Conservation (phyloP, 2,888 invertebrate genomes). For the Mantis religiosa region DNA sequence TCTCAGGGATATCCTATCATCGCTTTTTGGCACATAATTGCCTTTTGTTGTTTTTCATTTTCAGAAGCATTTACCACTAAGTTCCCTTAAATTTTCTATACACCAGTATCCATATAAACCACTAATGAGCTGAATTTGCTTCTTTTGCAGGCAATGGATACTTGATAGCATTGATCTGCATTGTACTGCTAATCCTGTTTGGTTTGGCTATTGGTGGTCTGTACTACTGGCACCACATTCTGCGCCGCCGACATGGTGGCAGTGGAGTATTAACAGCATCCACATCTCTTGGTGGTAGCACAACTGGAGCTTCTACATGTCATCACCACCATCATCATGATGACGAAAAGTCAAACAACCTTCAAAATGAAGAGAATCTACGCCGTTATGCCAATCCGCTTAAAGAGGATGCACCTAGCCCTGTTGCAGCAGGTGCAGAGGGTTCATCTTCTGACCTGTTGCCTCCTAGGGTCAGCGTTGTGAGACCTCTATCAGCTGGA, state of each 20-base stretch:
- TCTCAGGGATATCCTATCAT: too few species aligned
- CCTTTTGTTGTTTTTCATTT: too few species aligned
- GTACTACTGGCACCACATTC: constrained; percentile 52
- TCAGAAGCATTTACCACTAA: too few species aligned
- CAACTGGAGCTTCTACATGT: neutral
- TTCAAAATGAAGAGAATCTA: constrained; percentile 87
- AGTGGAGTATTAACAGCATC: constrained; percentile 16
- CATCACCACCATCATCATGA: constrained; percentile 50
- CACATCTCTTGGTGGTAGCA: constrained; percentile 13
- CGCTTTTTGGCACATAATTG: too few species aligned
- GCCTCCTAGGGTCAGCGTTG: constrained; percentile 43
- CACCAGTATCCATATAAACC: neutral
- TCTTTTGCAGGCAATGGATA: constrained; percentile 39
- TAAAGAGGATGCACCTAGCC: constrained; percentile 56
- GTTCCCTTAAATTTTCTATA: too few species aligned
- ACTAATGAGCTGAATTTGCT: neutral
- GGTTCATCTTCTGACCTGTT: constrained; percentile 29
- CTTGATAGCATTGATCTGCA: constrained; percentile 47
- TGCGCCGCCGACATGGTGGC: constrained; percentile 41
- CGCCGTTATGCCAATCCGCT: constrained; percentile 77
- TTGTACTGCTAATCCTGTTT: constrained; percentile 44
- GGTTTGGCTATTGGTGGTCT: constrained; percentile 49
- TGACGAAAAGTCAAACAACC: constrained; percentile 85
- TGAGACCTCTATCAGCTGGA: constrained; percentile 46
- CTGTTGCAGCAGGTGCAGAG: constrained; percentile 36